A percentile compares a stretch with the other conserved stretches of the same genome.
Evolutionary conservation across 2,888 invertebrate genomes (phyloP).

Genomic region (Tenthredo distinguenda): DNA sequence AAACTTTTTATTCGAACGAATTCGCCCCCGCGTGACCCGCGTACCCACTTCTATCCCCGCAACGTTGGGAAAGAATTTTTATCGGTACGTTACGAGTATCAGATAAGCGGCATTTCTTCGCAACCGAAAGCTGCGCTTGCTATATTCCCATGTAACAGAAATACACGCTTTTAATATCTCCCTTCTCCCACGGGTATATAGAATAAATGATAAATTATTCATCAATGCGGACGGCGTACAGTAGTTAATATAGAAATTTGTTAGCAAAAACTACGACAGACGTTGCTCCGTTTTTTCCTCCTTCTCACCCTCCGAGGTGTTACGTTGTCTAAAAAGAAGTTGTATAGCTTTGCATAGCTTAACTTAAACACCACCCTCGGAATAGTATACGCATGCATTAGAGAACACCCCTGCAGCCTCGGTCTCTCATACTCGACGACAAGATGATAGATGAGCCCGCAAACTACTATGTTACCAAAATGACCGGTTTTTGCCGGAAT

Average conservation of each 20-base stretch:
- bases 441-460: conserved; percentile 66
- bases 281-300: neutral
- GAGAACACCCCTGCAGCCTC: conserved; percentile 31
- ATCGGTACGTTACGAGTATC: neutral
- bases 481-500: conserved; percentile 69
- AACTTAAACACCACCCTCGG: conserved; percentile 6
- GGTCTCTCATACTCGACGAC: conserved; percentile 34
- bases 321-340: neutral
- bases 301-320: neutral
- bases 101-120: neutral
- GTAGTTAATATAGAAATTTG: neutral
- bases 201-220: too few relatives aligned
- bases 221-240: too few relatives aligned
- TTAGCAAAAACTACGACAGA: neutral
- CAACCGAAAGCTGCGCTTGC: neutral
- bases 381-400: conserved; percentile 6
- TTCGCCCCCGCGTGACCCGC: neutral
- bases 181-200: too few relatives aligned
- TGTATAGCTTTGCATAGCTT: conserved; percentile 2
- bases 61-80: neutral
- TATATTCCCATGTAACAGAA: neutral
- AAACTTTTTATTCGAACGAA: neutral
- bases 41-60: neutral
- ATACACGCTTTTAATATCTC: neutral
- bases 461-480: conserved; percentile 60